phyloP scores from a whole-genome alignment of 2,797 vertebrate species.

The Tapirus indicus region DNA sequence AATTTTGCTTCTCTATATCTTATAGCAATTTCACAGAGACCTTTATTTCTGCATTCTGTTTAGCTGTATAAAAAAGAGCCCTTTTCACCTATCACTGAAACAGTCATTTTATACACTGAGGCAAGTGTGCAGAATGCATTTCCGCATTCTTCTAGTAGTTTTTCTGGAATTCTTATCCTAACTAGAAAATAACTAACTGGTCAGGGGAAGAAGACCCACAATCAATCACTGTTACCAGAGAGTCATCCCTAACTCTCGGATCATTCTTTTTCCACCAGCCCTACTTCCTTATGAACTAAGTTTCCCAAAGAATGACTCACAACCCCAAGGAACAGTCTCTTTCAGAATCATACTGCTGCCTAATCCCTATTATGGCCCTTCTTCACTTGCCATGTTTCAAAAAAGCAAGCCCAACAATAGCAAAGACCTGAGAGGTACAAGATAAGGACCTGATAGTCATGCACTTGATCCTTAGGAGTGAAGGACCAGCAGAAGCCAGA shows the following conservation, averaged over 20 bases:
- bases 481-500: neutral
- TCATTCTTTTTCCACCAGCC: neutral
- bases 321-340: constrained; percentile 21
- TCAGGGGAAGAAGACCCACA: neutral
- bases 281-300: constrained; percentile 34
- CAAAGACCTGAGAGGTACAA: neutral
- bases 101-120: neutral
- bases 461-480: neutral
- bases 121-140: neutral
- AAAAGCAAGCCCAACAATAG: neutral
- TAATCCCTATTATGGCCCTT: neutral
- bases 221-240: neutral
- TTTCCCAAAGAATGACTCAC: constrained; percentile 42
- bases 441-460: neutral
- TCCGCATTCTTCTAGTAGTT: neutral
- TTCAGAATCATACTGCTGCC: constrained; percentile 12
- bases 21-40: constrained; percentile 20
- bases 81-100: neutral
- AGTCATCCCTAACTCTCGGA: neutral
- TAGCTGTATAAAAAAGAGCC: neutral
- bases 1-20: neutral
- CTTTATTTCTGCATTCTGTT: constrained; percentile 29
- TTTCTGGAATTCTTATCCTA: constrained; percentile 46
- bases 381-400: constrained; percentile 29
- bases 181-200: constrained; percentile 43